These are phyloP conservation scores for Cathartes aura DNA, from an alignment of 2,113 vertebrate species.

Conservation along the genomic window DNA sequence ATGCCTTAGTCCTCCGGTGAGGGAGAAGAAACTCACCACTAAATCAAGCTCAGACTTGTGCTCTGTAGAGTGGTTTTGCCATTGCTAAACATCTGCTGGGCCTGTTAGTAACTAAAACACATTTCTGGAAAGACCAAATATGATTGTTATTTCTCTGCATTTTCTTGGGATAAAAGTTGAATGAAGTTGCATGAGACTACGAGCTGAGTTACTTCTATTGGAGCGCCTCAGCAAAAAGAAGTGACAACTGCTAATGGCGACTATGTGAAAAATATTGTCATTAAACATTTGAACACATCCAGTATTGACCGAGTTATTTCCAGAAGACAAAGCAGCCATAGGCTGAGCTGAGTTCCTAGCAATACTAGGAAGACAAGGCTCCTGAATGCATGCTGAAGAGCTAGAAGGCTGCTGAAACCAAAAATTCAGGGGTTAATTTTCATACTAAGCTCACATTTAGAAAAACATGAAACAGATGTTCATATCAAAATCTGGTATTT, in stretches of 20 bases:
- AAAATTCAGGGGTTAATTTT: constrained; percentile 71
- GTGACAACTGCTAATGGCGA: neutral
- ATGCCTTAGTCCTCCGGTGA: neutral
- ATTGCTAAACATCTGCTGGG: neutral
- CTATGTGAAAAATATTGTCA: neutral
- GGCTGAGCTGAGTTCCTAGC: neutral
- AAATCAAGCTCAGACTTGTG: neutral
- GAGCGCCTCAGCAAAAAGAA: neutral
- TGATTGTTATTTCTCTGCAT: neutral
- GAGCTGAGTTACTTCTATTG: neutral
- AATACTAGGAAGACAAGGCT: neutral
- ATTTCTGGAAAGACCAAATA: neutral
- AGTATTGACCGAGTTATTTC: neutral
- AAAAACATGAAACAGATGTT: constrained; percentile 77
- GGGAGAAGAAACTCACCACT: neutral
- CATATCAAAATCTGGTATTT: constrained; percentile 73
- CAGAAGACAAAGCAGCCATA: neutral
- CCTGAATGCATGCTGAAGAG: neutral
- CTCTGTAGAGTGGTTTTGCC: neutral
- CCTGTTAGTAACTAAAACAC: neutral
- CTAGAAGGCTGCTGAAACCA: neutral
- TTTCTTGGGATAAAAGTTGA: neutral
- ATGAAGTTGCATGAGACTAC: neutral
- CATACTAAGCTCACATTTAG: constrained; percentile 59
- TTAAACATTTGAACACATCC: neutral